Evolutionary conservation across 2,113 vertebrate genomes (phyloP).

Genomic region (Crotalus horridus): DNA sequence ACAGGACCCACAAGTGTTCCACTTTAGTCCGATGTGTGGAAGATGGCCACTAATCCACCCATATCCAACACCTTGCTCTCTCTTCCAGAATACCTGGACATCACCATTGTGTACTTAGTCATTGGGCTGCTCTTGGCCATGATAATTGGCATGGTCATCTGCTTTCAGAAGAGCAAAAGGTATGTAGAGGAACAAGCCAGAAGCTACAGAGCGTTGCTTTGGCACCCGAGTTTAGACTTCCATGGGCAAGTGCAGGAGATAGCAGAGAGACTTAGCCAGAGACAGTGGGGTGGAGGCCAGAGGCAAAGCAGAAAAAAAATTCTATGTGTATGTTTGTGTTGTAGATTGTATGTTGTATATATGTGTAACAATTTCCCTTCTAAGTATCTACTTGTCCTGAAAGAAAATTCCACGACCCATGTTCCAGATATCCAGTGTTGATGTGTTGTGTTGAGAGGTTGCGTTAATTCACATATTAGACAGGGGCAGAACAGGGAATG

Average conservation of each 20-base stretch:
- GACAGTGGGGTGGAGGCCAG: not conserved
- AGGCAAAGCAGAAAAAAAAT: not conserved
- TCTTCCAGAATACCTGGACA: constrained; percentile 64
- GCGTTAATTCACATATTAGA: not conserved
- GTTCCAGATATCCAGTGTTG: not conserved
- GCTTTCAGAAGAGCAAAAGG: constrained; percentile 70
- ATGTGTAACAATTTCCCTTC: not conserved
- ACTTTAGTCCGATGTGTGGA: not conserved
- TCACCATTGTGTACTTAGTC: constrained; percentile 61
- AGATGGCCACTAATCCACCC: not conserved
- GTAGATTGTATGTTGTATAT: not conserved
- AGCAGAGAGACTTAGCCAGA: not conserved
- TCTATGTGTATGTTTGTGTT: not conserved
- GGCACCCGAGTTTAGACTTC: not conserved
- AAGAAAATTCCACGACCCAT: not conserved
- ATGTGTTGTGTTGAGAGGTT: not conserved
- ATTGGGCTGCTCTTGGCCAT: constrained; percentile 59
- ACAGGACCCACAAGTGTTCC: not conserved
- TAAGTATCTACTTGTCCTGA: not conserved
- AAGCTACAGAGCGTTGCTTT: not conserved
- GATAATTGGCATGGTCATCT: constrained; percentile 56
- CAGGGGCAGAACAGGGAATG: not conserved
- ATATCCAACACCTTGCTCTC: not conserved
- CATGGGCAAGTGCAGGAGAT: not conserved
- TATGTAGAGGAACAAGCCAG: constrained; percentile 50